A percentile compares a stretch with the other conserved stretches of the same genome.
Conservation (phyloP, 2,113 vertebrate species). For the Colossoma macropomum region DNA sequence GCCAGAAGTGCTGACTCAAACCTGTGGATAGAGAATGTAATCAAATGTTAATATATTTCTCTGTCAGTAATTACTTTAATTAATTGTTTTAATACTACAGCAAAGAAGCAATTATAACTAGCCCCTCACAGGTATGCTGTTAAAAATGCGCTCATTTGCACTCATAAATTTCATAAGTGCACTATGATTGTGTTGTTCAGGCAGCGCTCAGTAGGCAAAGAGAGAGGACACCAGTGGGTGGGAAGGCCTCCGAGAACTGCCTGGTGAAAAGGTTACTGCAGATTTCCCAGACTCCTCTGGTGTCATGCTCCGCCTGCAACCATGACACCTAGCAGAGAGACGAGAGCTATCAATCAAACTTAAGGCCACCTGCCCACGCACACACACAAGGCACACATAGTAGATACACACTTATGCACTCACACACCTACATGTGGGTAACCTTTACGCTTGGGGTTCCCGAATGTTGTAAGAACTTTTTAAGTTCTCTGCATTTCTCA, state of each 20-base stretch:
- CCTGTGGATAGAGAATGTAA: not conserved
- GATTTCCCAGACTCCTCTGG: constrained; percentile 17
- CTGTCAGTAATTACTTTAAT: not conserved
- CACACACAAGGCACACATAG: not conserved
- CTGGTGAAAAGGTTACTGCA: constrained; percentile 25
- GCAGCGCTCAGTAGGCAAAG: not conserved
- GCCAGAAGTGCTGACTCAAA: not conserved
- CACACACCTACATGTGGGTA: constrained; percentile 39
- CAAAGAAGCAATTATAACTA: not conserved
- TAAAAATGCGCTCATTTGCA: not conserved
- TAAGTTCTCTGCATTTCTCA: not conserved
- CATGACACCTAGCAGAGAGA: constrained; percentile 15
- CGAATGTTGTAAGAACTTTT: constrained; percentile 26
- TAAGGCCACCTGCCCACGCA: constrained; percentile 39
- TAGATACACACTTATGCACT: constrained; percentile 5
- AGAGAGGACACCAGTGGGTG: not conserved
- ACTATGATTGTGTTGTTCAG: not conserved
- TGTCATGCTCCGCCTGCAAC: constrained; percentile 16
- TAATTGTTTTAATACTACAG: too few species aligned
- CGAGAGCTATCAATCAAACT: constrained; percentile 32
- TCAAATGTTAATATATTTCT: too few species aligned
- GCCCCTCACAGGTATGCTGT: not conserved
- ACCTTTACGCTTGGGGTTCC: constrained; percentile 48
- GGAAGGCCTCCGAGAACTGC: not conserved
- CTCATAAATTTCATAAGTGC: not conserved